A percentile compares a stretch with the other conserved stretches of the same genome.
phyloP scores from a whole-genome alignment of 1,140 invertebrate species.

The Acromyrmex echinatior region DNA sequence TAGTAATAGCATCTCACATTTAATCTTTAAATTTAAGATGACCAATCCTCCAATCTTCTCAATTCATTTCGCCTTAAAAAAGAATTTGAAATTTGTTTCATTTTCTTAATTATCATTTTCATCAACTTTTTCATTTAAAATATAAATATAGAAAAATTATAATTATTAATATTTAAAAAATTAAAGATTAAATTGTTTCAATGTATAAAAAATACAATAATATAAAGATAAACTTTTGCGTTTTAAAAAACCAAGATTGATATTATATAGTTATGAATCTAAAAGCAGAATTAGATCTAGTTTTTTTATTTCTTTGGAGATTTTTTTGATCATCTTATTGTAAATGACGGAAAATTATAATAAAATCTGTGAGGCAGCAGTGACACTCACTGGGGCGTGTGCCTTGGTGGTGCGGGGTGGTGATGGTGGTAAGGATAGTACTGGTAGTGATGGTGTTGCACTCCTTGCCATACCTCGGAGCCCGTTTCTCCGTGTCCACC shows the following conservation, averaged over 20 bases:
- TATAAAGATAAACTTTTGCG: neutral
- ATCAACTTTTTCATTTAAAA: neutral
- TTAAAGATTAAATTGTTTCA: neutral
- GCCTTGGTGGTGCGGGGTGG: slow-evolving; percentile 88
- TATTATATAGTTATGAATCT: neutral
- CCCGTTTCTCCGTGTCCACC: slow-evolving; percentile 81
- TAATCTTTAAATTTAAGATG: neutral
- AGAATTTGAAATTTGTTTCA: neutral
- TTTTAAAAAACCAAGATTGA: neutral
- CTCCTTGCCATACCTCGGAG: slow-evolving; percentile 89
- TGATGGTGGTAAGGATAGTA: slow-evolving; percentile 89
- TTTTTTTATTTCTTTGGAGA: neutral
- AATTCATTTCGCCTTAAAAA: neutral
- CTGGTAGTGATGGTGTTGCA: slow-evolving; percentile 89
- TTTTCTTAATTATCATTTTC: neutral
- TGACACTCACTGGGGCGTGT: slow-evolving; percentile 89
- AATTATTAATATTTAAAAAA: neutral
- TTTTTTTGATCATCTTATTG: slow-evolving; percentile 5
- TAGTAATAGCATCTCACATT: slow-evolving; percentile 1
- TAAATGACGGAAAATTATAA: slow-evolving; percentile 66
- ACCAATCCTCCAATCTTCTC: neutral
- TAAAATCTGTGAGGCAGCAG: slow-evolving; percentile 80
- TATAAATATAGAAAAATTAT: neutral
- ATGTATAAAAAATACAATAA: neutral
- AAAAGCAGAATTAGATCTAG: neutral